A percentile compares a stretch with the other conserved stretches of the same genome.
Evolutionary conservation across 1,140 invertebrate genomes (phyloP).

Genomic region (Eupeodes corollae): DNA sequence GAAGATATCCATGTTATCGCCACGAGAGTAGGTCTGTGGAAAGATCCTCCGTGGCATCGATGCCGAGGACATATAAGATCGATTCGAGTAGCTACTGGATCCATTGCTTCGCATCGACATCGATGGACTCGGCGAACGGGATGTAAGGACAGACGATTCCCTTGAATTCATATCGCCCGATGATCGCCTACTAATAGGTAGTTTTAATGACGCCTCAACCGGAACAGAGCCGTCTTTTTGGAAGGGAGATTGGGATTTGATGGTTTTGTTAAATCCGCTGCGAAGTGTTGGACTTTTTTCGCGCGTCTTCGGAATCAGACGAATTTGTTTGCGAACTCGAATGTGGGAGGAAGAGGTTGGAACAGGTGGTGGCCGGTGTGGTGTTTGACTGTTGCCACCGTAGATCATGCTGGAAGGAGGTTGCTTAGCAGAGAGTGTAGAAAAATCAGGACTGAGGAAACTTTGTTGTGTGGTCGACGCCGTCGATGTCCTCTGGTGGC

Average conservation of each 20-base stretch:
- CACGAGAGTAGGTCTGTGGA: conserved; percentile 46
- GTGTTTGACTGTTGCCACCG: not conserved
- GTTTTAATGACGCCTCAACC: conserved; percentile 28
- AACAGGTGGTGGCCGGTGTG: not conserved
- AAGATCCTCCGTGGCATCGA: conserved; percentile 48
- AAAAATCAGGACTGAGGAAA: not conserved
- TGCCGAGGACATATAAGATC: conserved; percentile 1
- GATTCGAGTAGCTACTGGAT: conserved; percentile 14
- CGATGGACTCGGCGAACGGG: conserved; percentile 29
- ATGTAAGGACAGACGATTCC: conserved; percentile 12
- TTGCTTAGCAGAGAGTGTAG: not conserved
- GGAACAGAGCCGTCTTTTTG: conserved; percentile 2
- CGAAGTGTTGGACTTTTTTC: conserved; percentile 20
- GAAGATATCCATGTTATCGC: conserved; percentile 39
- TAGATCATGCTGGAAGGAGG: too few species aligned
- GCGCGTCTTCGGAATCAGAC: conserved; percentile 24
- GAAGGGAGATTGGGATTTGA: conserved; percentile 13
- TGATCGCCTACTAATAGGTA: conserved; percentile 14
- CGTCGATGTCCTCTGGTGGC: not conserved
- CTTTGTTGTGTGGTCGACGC: not conserved
- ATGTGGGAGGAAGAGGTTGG: too few species aligned
- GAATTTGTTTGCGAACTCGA: conserved; percentile 23
- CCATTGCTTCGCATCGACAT: conserved; percentile 22
- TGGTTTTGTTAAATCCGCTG: not conserved
- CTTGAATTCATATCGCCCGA: not conserved